These are phyloP conservation scores for Antennarius maculatus DNA, from an alignment of 2,797 vertebrate genomes.

Conservation along the genomic window DNA sequence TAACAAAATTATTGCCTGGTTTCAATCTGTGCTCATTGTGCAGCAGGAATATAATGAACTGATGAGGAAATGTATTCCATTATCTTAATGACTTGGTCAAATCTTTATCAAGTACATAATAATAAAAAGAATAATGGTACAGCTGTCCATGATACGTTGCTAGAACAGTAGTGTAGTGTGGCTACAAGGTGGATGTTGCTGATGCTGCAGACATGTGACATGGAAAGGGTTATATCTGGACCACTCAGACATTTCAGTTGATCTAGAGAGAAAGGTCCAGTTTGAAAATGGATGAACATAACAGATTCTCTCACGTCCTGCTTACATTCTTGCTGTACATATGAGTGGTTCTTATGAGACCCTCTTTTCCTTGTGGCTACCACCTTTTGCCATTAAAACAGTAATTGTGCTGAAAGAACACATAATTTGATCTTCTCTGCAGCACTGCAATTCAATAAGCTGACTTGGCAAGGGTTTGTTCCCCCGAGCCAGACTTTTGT, in stretches of 20 bases:
- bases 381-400: conserved; percentile 23
- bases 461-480: conserved; percentile 11
- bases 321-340: neutral
- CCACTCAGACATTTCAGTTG: neutral
- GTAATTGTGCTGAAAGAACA: conserved; percentile 43
- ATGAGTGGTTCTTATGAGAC: neutral
- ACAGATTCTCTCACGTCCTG: neutral
- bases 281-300: neutral
- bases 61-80: neutral
- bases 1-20: conserved; percentile 18
- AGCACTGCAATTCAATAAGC: conserved; percentile 27
- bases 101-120: neutral
- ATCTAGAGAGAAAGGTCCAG: neutral
- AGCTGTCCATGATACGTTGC: neutral
- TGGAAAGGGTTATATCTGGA: neutral
- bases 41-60: too few relatives aligned
- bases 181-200: too few relatives aligned
- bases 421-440: conserved; percentile 52
- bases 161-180: neutral
- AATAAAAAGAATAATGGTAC: neutral
- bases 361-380: conserved; percentile 18
- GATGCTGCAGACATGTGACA: neutral
- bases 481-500: conserved; percentile 8
- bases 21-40: neutral
- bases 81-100: neutral